Percentiles rank a stretch among this genome's conserved stretches.
Conservation (phyloP, 1,140 invertebrate genomes). For the Theocolax elegans region DNA sequence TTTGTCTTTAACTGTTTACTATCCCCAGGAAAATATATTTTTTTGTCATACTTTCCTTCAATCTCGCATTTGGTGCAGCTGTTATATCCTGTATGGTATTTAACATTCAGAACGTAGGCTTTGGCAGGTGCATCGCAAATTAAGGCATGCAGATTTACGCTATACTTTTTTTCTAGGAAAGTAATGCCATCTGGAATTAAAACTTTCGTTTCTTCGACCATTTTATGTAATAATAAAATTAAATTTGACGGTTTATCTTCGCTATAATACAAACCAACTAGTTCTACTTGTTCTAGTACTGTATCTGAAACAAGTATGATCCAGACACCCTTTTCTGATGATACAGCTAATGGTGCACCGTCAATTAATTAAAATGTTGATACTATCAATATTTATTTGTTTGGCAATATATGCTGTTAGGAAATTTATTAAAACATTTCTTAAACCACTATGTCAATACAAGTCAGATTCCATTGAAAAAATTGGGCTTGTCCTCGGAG, state of each 20-base stretch:
- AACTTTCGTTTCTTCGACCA: too few species aligned
- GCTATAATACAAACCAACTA: too few species aligned
- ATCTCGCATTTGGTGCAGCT: constrained; percentile 57
- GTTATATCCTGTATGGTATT: constrained; percentile 55
- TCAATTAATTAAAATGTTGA: too few species aligned
- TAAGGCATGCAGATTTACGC: neutral
- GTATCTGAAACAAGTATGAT: neutral
- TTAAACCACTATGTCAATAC: too few species aligned
- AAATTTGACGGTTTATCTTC: too few species aligned
- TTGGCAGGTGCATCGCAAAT: constrained; percentile 61
- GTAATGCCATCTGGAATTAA: neutral
- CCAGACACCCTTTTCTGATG: neutral
- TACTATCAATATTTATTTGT: too few species aligned
- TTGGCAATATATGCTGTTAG: too few species aligned
- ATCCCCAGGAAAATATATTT: neutral
- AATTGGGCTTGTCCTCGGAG: too few species aligned
- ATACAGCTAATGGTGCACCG: neutral
- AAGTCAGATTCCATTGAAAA: too few species aligned
- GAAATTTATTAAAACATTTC: too few species aligned
- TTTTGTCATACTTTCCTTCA: neutral
- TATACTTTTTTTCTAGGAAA: neutral
- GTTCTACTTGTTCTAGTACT: too few species aligned
- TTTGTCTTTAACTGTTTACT: neutral
- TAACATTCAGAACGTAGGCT: constrained; percentile 54
- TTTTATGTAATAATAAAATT: too few species aligned